phyloP scores from a whole-genome alignment of 2,888 invertebrate genomes.

The Watsonalla cultraria region DNA sequence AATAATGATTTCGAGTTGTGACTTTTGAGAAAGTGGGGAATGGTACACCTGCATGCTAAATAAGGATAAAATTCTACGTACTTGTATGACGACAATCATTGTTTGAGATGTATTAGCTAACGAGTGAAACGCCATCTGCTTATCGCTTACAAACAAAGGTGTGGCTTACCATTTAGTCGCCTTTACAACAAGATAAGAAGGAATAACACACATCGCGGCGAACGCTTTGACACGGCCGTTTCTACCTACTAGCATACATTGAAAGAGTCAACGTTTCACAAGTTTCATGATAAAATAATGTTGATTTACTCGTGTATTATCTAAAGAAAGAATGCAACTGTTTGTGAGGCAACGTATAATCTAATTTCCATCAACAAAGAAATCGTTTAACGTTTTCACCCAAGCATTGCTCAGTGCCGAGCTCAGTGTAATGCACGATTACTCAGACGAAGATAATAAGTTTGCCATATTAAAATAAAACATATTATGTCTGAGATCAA shows the following conservation, averaged over 20 bases:
- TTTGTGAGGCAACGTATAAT: neutral
- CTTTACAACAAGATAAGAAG: slow-evolving; percentile 31
- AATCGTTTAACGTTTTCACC: too few relatives aligned
- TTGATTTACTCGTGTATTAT: slow-evolving; percentile 5
- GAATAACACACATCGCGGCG: slow-evolving; percentile 29
- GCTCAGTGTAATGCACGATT: too few relatives aligned
- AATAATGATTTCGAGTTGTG: too few relatives aligned
- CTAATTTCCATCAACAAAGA: too few relatives aligned
- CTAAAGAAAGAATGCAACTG: neutral
- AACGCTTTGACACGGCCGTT: slow-evolving; percentile 30
- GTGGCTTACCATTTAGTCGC: slow-evolving; percentile 17
- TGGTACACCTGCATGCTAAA: too few relatives aligned
- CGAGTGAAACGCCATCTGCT: neutral
- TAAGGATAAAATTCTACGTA: too few relatives aligned
- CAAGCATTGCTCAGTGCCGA: too few relatives aligned
- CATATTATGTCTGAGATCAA: too few relatives aligned
- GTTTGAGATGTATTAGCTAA: neutral
- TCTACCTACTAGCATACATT: slow-evolving; percentile 19
- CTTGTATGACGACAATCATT: neutral
- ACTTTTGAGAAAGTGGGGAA: too few relatives aligned
- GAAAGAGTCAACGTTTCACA: slow-evolving; percentile 28
- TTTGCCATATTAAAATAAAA: too few relatives aligned
- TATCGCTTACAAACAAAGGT: neutral
- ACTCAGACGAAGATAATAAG: too few relatives aligned
- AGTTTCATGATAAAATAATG: slow-evolving; percentile 20